A percentile compares a stretch with the other conserved stretches of the same genome.
These are phyloP conservation scores for Bergia sp. DNA, from an alignment of 92 coral and sea anemone species.

Conservation along the genomic window DNA sequence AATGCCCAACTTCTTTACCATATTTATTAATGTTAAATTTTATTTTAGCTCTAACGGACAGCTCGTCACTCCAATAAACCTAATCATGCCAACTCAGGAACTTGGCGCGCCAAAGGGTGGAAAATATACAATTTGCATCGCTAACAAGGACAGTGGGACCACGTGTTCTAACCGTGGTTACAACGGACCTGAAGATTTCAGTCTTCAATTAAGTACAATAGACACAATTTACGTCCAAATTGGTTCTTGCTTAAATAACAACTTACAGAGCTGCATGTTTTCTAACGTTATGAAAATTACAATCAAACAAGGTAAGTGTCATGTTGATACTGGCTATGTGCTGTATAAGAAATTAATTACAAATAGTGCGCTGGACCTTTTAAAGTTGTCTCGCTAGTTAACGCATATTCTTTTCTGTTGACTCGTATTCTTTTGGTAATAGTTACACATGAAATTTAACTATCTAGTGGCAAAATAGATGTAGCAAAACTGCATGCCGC, in stretches of 20 bases:
- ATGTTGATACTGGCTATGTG: neutral
- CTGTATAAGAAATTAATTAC: no score
- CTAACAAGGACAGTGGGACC: conserved; percentile 2
- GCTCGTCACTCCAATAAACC: neutral
- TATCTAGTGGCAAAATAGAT: no score
- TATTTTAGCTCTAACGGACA: conserved; percentile 3
- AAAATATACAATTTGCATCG: neutral
- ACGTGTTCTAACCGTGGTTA: neutral
- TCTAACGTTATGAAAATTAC: conserved; percentile 4
- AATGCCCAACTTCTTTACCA: neutral
- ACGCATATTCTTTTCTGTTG: no score
- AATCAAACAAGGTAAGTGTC: neutral
- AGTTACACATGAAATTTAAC: no score
- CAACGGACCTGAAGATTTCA: conserved; percentile 13
- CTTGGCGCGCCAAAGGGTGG: neutral
- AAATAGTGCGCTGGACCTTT: no score
- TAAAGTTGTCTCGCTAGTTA: no score
- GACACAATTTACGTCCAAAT: conserved; percentile 2
- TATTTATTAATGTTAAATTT: neutral
- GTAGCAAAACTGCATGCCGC: no score
- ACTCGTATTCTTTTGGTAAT: no score
- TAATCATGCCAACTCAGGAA: conserved; percentile 1
- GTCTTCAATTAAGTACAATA: neutral
- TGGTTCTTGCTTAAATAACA: conserved; percentile 1
- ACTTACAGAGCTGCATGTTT: conserved; percentile 2